phyloP scores from a whole-genome alignment of 2,113 vertebrate genomes.

The Aegithalos caudatus region DNA sequence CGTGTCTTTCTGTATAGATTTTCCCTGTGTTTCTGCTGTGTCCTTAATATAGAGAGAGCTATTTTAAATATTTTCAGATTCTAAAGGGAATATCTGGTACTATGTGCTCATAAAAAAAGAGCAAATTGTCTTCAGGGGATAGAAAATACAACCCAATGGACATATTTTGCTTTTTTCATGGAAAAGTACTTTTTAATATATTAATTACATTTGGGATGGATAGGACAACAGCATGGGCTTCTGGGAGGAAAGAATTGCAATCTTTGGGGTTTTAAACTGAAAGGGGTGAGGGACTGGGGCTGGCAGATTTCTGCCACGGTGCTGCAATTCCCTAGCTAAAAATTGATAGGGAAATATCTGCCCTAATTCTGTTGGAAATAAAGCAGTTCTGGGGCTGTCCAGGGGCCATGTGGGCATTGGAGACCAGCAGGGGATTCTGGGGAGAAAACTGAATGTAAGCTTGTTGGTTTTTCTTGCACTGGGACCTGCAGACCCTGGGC shows the following conservation, averaged over 20 bases:
- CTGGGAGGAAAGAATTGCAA: background rate
- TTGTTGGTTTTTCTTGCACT: background rate
- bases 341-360: background rate
- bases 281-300: background rate
- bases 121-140: background rate
- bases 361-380: background rate
- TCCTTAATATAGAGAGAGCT: background rate
- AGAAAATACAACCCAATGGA: background rate
- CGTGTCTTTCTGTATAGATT: background rate
- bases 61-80: background rate
- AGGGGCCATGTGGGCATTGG: background rate
- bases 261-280: background rate
- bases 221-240: background rate
- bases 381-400: background rate
- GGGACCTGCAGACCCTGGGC: background rate
- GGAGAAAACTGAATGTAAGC: background rate
- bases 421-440: background rate
- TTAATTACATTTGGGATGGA: background rate
- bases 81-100: background rate
- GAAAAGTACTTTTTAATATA: background rate
- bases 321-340: background rate
- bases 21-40: background rate
- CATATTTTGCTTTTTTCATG: background rate
- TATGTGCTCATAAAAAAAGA: background rate
- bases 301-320: background rate